Conservation (phyloP, 2,797 vertebrate species). For the Chaetodon trifasciatus region DNA sequence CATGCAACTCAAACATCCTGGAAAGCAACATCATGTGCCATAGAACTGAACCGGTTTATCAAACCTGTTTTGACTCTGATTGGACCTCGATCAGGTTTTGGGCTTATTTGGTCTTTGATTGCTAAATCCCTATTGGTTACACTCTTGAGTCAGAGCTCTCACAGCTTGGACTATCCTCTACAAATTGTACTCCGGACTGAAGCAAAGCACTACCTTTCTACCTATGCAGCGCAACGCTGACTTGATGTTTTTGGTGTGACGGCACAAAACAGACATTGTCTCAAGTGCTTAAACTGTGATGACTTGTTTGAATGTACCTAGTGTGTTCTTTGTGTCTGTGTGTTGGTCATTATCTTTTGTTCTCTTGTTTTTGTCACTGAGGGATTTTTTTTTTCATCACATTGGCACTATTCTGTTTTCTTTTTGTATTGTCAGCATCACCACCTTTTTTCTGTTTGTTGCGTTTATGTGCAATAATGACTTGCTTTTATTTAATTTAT, state of each 20-base stretch:
- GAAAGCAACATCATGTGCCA: conserved; percentile 67
- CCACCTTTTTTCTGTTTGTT: conserved; percentile 75
- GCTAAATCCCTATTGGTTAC: conserved; percentile 30
- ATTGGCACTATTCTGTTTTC: conserved; percentile 70
- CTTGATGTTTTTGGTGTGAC: conserved; percentile 73
- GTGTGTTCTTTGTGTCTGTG: conserved; percentile 76
- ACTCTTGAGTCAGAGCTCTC: conserved; percentile 54
- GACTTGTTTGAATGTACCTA: conserved; percentile 85
- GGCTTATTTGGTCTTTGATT: conserved; percentile 61
- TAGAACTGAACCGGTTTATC: conserved; percentile 55
- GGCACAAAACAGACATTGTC: conserved; percentile 77
- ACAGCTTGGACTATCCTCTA: conserved; percentile 58
- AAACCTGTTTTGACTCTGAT: conserved; percentile 39
- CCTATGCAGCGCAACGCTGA: conserved; percentile 83
- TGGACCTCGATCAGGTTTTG: conserved; percentile 40
- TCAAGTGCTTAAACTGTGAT: conserved; percentile 83
- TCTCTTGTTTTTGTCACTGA: conserved; percentile 66
- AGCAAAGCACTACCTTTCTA: conserved; percentile 80
- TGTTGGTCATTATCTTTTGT: conserved; percentile 82
- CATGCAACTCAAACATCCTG: conserved; percentile 42
- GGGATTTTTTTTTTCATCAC: conserved; percentile 58
- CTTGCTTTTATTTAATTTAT: conserved; percentile 83
- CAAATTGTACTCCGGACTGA: conserved; percentile 62
- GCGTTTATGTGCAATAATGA: conserved; percentile 78
- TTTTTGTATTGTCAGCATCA: conserved; percentile 66